Evolutionary conservation across 1,140 invertebrate genomes (phyloP).

Genomic region (Solenopsis fugax): DNA sequence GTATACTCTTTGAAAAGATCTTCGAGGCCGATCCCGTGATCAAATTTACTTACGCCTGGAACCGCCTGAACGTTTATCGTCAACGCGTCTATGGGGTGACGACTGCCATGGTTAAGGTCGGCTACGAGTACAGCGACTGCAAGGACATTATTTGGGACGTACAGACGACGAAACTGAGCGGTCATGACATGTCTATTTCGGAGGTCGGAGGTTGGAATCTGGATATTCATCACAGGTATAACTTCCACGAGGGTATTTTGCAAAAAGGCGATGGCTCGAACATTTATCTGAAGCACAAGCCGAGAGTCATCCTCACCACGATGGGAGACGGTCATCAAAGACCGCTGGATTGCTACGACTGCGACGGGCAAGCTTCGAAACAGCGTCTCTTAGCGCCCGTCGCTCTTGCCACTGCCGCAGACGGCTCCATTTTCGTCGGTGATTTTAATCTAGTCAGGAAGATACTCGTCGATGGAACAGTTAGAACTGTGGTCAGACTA

Average conservation of each 20-base stretch:
- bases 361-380: slow-evolving; percentile 93
- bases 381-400: slow-evolving; percentile 96
- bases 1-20: slow-evolving; percentile 95
- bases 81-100: slow-evolving; percentile 97
- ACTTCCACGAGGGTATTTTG: slow-evolving; percentile 98
- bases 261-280: slow-evolving; percentile 99
- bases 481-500: slow-evolving; percentile 94
- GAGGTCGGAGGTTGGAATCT: slow-evolving; percentile 99
- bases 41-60: slow-evolving; percentile 99
- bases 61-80: slow-evolving; percentile 97
- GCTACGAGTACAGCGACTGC: slow-evolving; percentile 98
- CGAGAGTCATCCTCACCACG: slow-evolving; percentile 95
- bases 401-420: slow-evolving; percentile 95
- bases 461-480: slow-evolving; percentile 95
- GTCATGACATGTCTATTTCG: slow-evolving; percentile 98
- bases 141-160: slow-evolving; percentile 98
- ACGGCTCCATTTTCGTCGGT: slow-evolving; percentile 98
- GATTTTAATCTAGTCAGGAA: slow-evolving; percentile 98
- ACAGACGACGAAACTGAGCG: slow-evolving; percentile 97
- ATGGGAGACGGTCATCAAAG: slow-evolving; percentile 97
- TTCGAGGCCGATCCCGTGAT: slow-evolving; percentile 98
- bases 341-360: slow-evolving; percentile 93
- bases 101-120: slow-evolving; percentile 97
- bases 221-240: slow-evolving; percentile 98
- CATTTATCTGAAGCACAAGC: slow-evolving; percentile 97